phyloP scores from a whole-genome alignment of 1,140 invertebrate species.

The Acromyrmex charruanus region DNA sequence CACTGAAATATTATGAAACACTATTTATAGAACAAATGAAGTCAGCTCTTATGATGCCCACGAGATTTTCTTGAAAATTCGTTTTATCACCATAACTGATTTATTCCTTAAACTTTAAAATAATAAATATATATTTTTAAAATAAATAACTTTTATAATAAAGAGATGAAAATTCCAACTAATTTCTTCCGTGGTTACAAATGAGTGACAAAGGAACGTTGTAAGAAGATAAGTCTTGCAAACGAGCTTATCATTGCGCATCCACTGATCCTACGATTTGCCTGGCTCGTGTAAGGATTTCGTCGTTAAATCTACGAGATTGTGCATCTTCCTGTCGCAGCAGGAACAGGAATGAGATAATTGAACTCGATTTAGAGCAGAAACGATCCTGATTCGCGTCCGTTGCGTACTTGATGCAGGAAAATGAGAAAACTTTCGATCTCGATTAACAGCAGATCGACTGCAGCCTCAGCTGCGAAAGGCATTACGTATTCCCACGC shows the following conservation, averaged over 20 bases:
- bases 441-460: constrained; percentile 54
- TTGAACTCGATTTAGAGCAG: not conserved
- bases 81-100: constrained; percentile 12
- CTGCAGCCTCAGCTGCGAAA: not conserved
- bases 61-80: constrained; percentile 3
- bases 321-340: not conserved
- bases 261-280: constrained; percentile 11
- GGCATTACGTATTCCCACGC: constrained; percentile 32
- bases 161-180: not conserved
- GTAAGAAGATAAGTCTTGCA: not conserved
- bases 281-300: constrained; percentile 4
- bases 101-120: not conserved
- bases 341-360: constrained; percentile 16
- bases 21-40: constrained; percentile 24
- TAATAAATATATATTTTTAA: not conserved
- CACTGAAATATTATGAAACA: constrained; percentile 35
- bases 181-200: not conserved
- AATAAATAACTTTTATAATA: not conserved
- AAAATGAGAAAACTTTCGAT: constrained; percentile 70
- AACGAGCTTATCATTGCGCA: not conserved
- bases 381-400: not conserved
- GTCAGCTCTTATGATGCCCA: not conserved
- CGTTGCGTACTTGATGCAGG: constrained; percentile 25
- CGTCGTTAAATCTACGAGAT: constrained; percentile 25
- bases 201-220: not conserved